These are phyloP conservation scores for Pygathrix nemaeus DNA, from an alignment of 2,113 vertebrate genomes.

Conservation along the genomic window DNA sequence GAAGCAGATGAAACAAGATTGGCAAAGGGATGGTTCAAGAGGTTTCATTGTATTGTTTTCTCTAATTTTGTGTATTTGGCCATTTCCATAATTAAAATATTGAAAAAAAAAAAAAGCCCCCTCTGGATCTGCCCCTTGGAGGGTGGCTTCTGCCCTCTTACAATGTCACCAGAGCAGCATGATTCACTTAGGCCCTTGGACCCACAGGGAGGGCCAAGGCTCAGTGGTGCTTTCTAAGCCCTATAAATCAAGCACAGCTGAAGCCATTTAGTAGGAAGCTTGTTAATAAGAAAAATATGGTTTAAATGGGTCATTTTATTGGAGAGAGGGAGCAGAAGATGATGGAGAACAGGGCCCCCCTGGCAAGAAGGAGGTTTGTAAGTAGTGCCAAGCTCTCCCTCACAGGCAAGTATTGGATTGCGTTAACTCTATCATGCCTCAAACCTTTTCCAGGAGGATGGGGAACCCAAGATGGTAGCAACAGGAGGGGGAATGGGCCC, in stretches of 20 bases:
- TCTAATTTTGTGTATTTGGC: not conserved
- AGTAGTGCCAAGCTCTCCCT: slow-evolving; percentile 55
- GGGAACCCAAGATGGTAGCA: not conserved
- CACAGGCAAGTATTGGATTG: slow-evolving; percentile 46
- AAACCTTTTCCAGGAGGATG: not conserved
- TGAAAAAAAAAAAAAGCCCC: not conserved
- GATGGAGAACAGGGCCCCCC: slow-evolving; percentile 65
- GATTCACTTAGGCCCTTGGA: not conserved
- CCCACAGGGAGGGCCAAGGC: not conserved
- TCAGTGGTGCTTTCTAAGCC: not conserved
- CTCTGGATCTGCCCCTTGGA: not conserved
- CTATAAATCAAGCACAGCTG: slow-evolving; percentile 73
- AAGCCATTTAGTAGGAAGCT: slow-evolving; percentile 73
- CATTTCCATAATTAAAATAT: slow-evolving; percentile 12
- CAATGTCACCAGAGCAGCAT: not conserved
- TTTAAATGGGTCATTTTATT: slow-evolving; percentile 79
- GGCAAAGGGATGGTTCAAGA: not conserved
- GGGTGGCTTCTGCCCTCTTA: not conserved
- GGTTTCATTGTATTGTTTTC: not conserved
- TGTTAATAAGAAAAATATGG: slow-evolving; percentile 78
- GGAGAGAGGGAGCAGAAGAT: slow-evolving; percentile 55
- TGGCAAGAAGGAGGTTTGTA: slow-evolving; percentile 58
- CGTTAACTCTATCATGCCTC: not conserved
- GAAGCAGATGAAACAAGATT: not conserved
- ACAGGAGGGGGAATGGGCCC: not conserved